Conservation (phyloP, 2,113 vertebrate species). For the Chiloscyllium plagiosum region DNA sequence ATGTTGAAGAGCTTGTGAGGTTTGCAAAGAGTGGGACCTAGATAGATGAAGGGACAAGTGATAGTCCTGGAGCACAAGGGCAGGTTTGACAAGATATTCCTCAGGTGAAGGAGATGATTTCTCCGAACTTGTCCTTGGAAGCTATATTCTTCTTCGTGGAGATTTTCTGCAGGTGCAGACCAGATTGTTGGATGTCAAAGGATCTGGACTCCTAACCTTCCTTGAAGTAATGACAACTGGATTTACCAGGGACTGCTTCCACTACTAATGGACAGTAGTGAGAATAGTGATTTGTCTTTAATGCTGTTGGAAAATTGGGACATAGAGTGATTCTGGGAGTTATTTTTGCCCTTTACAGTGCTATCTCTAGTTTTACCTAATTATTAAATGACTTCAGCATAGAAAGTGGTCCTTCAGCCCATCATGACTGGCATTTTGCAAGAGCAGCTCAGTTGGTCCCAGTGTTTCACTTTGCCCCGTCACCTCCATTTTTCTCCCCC, state of each 20-base stretch:
- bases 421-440: neutral
- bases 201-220: neutral
- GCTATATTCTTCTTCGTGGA: neutral
- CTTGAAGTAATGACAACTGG: neutral
- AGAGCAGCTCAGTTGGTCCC: neutral
- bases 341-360: neutral
- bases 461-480: neutral
- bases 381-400: neutral
- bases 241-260: neutral
- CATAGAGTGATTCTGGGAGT: neutral
- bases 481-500: neutral
- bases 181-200: neutral
- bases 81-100: neutral
- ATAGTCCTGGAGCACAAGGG: neutral
- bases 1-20: neutral
- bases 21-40: neutral
- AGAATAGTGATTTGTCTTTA: neutral
- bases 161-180: neutral
- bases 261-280: neutral
- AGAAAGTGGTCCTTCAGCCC: neutral
- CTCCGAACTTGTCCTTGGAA: neutral
- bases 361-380: neutral
- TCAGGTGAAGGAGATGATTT: neutral
- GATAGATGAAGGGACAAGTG: neutral
- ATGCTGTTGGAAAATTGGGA: neutral